Conservation (phyloP, 2,797 vertebrate species). For the Uromys caudimaculatus region DNA sequence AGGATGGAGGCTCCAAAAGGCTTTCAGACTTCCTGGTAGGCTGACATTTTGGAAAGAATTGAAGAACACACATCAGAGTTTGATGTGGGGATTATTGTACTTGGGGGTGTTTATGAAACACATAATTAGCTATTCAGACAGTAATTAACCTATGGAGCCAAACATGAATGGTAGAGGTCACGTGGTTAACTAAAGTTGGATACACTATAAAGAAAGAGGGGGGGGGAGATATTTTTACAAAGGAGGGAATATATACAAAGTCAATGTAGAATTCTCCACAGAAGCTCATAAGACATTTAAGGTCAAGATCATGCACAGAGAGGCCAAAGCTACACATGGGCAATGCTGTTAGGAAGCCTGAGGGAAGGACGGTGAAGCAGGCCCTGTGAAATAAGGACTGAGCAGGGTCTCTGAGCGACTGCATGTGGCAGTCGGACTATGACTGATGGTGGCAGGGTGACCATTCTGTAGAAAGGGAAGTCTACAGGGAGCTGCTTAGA, state of each 20-base stretch:
- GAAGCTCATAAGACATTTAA: background rate
- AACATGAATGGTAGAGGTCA: background rate
- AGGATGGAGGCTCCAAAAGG: background rate
- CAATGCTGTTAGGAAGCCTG: background rate
- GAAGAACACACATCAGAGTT: background rate
- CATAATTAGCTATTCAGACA: background rate
- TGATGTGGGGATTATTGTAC: background rate
- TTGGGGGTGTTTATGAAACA: background rate
- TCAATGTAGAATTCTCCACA: background rate
- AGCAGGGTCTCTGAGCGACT: background rate
- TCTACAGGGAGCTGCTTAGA: rapidly evolving
- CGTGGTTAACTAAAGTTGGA: background rate
- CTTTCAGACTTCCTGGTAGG: background rate
- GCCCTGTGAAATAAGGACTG: background rate
- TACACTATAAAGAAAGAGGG: background rate
- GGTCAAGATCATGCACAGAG: background rate
- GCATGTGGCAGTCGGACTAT: too few relatives aligned
- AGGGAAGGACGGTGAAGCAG: background rate
- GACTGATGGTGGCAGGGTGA: background rate
- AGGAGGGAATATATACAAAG: background rate
- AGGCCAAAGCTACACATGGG: background rate
- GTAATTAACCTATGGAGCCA: background rate
- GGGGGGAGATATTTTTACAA: background rate
- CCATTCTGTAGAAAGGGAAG: background rate
- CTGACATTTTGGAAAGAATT: background rate